Evolutionary conservation across 1,140 invertebrate species (phyloP), one percentile per base, ranked within the genome.

Genomic region (Micrasema minimum): DNA sequence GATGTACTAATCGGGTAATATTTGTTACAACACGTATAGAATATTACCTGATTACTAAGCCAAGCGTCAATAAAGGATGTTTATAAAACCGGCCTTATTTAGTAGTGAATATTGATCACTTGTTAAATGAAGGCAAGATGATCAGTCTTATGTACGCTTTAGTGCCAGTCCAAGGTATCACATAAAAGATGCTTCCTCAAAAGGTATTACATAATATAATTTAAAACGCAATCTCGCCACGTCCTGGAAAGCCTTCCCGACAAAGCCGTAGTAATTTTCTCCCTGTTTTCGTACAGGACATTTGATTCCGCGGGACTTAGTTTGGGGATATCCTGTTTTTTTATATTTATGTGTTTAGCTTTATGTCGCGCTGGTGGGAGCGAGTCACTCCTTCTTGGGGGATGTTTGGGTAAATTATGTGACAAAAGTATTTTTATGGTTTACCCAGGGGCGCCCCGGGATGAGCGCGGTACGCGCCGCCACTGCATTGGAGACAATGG

Each of bases 331-430:
- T 74, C 57, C 72, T 37, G 45, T 75, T 75, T 75, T n/a, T 74
- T 75, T 75, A 75, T 75, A 75, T 75, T 75, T 75, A 75, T 75
- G 73, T 75, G 73, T 75, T 75, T 75, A 75, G 73, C 73, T 75
- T 75, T 75, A 75, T 72, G 66, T 71, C 73, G 70, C 67, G 55
- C 53, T 66, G 69, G 73, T 66, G 73, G 69, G 69, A 72, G 73
- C 70, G 68, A 69, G 66, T 75, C 71, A 69, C 69, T 55, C 64
- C 71, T 73, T 57, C 18, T 48, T 48, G 46, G 46, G 46, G 16
- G 68, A 45, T 46, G 45, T 71, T 64, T 69, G 31, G 46, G 69
- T 75, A 75, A 75, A 75, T 75, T 75, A 75, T 75, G 73, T 74
- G 72, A 71, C 69, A 74, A 74, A 74, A 74, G 72, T 74, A 74